Conservation (phyloP, 2,797 vertebrate genomes). For the Halcyon chelicuti region DNA sequence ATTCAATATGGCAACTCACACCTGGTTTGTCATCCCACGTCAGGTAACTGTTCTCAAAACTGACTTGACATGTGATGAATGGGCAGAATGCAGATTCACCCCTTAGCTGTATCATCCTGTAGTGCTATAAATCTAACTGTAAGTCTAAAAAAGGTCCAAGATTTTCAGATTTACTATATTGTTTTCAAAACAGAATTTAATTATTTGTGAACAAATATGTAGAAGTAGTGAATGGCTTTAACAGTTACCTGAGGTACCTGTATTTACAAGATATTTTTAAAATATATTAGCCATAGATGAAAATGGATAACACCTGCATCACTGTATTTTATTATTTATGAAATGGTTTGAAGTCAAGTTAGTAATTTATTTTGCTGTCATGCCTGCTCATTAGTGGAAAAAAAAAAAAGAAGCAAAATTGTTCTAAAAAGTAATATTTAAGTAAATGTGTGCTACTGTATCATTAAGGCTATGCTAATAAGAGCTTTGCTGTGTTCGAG, state of each 20-base stretch:
- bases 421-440: neutral
- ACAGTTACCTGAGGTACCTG: neutral
- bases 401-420: neutral
- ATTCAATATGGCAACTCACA: neutral
- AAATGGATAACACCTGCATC: neutral
- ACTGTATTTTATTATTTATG: neutral
- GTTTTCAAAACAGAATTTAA: neutral
- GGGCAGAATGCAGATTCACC: neutral
- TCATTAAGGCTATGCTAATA: neutral
- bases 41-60: neutral
- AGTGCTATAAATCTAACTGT: neutral
- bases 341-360: neutral
- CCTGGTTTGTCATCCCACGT: neutral
- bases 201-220: neutral
- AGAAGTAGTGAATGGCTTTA: neutral
- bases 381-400: neutral
- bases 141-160: neutral
- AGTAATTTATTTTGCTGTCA: neutral
- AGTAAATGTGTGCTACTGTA: neutral
- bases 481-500: neutral
- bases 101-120: neutral
- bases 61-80: neutral
- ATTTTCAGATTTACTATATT: neutral
- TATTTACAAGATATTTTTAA: neutral
- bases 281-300: neutral